Evolutionary conservation across 2,888 invertebrate species (phyloP).

Genomic region (Helleia helle): DNA sequence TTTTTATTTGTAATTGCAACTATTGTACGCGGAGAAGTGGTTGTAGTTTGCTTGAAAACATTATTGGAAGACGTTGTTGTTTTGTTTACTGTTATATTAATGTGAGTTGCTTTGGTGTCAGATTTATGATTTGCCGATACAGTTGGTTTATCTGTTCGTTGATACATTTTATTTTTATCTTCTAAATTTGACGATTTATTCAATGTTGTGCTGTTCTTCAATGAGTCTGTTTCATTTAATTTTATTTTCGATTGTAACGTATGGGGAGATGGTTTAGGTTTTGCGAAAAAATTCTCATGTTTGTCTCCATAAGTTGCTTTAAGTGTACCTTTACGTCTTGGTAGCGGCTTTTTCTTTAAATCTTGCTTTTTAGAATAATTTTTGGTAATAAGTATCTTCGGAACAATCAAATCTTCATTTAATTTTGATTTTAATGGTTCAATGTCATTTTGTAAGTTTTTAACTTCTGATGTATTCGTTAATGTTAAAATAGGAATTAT

Average conservation of each 20-base stretch:
- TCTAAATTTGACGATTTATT: neutral
- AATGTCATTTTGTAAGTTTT: conserved; percentile 44
- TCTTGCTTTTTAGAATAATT: conserved; percentile 41
- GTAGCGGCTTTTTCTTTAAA: conserved; percentile 47
- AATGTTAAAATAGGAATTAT: neutral
- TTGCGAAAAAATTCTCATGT: conserved; percentile 49
- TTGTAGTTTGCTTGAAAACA: conserved; percentile 24
- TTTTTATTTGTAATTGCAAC: conserved; percentile 57
- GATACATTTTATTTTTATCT: neutral
- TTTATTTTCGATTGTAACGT: conserved; percentile 18
- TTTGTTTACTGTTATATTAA: neutral
- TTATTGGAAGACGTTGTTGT: neutral
- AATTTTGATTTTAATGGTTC: conserved; percentile 35
- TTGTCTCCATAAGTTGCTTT: conserved; percentile 69
- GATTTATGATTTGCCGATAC: neutral
- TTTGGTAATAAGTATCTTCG: conserved; percentile 38
- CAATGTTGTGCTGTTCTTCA: neutral
- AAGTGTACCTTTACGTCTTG: conserved; percentile 61
- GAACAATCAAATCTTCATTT: conserved; percentile 46
- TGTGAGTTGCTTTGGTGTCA: neutral
- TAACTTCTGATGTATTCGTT: neutral
- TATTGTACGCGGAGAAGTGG: conserved; percentile 38
- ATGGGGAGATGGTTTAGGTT: conserved; percentile 20
- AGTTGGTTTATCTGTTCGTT: neutral
- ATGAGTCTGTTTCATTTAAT: neutral